Conservation (phyloP, 2,888 invertebrate species). For the Liopterus haemorrhoidalis region DNA sequence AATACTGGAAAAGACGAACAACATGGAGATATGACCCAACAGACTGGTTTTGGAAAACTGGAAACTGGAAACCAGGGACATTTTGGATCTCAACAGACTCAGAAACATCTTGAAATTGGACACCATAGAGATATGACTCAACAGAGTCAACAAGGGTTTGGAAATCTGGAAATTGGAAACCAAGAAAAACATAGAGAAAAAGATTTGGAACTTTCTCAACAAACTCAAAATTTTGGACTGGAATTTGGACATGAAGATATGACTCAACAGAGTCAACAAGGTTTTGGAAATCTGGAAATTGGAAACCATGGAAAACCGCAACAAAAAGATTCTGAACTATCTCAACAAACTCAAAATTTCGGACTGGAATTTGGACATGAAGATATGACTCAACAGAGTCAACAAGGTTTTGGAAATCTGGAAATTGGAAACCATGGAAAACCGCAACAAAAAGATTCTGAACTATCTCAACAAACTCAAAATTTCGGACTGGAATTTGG, state of each 20-base stretch:
- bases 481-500: conserved; percentile 33
- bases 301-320: conserved; percentile 20
- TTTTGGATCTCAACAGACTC: conserved; percentile 9
- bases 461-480: conserved; percentile 34
- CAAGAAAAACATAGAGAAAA: conserved; percentile 21
- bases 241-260: conserved; percentile 36
- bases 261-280: conserved; percentile 30
- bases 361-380: conserved; percentile 23
- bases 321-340: conserved; percentile 28
- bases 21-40: conserved; percentile 16
- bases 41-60: conserved; percentile 29
- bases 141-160: conserved; percentile 41
- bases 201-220: conserved; percentile 30
- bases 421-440: conserved; percentile 28
- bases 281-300: conserved; percentile 8
- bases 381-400: conserved; percentile 24
- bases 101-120: neutral
- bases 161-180: conserved; percentile 20
- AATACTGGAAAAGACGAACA: conserved; percentile 2
- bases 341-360: conserved; percentile 32
- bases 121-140: conserved; percentile 37
- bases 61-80: conserved; percentile 16
- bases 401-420: conserved; percentile 16
- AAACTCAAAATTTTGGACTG: conserved; percentile 34
- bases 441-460: conserved; percentile 25